phyloP scores from a whole-genome alignment of 2,797 vertebrate genomes.

The Falco novaeseelandiae region DNA sequence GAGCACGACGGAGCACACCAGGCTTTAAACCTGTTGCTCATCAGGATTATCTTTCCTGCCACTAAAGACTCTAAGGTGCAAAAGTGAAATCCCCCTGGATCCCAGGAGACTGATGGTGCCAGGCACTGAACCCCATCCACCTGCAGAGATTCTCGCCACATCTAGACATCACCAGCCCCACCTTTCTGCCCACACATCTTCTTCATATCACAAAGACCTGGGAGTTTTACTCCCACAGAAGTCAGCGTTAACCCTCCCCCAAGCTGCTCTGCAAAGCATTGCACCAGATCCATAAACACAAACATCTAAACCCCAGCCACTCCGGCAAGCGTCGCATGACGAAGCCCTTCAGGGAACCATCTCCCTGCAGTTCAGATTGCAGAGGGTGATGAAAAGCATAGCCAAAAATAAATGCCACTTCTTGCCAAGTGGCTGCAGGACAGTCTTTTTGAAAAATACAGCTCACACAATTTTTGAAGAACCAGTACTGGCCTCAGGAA shows the following conservation, averaged over 20 bases:
- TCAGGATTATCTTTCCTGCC: neutral
- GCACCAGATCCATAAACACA: neutral
- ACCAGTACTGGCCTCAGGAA: neutral
- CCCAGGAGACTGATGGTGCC: neutral
- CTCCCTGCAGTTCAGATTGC: neutral
- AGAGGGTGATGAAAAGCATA: accelerated
- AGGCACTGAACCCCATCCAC: neutral
- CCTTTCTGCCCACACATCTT: neutral
- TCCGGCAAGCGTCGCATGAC: accelerated
- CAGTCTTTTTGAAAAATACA: neutral
- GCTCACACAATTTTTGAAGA: neutral
- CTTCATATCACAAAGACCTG: neutral
- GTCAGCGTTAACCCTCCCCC: neutral
- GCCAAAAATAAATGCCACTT: neutral
- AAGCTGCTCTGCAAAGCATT: neutral
- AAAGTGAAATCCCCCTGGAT: neutral
- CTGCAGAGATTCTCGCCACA: neutral
- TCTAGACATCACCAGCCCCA: neutral
- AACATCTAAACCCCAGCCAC: neutral
- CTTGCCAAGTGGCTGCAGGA: neutral
- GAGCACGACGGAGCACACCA: accelerated
- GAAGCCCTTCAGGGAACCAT: neutral
- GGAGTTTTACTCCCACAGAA: neutral
- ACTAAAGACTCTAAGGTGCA: neutral
- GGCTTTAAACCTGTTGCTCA: neutral